Base-by-base conservation (phyloP, 1,140 invertebrate species). In the Neodiprion lecontei region DNA sequence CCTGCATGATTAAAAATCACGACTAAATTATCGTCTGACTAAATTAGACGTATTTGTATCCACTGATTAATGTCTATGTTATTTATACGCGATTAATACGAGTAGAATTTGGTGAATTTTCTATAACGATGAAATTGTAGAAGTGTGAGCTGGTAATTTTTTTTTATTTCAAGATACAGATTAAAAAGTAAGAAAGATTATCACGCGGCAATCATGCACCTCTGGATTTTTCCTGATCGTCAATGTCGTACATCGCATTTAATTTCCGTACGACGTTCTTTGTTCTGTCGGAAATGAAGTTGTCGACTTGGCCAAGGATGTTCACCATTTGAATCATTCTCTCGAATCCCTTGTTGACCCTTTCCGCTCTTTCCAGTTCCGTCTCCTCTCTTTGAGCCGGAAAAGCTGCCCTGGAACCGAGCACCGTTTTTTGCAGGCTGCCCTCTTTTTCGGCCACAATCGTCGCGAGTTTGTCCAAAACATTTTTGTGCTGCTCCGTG, bases 261-360 rank as follows among this genome's bases (percentile, higher is more conserved):
- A 86, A 73, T 71, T 81, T 85, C 69, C 76, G 79, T 23, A 87
- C 78, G 8, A 86, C 53, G 21, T 71, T 81, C 50, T 77, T 85
- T 2, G 84, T 78, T 53, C 80, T 79, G 9, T 85, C 83, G 1
- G 78, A 79, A 40, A 87, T 76, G 61, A 85, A 86, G 72, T 80
- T 79, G 50, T 87, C 82, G 47, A 87, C 72, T 76, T 85, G 82
- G 11, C 80, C 82, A 9, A 87, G 74, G n/a, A 87, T 73, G 69
- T 81, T 85, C 8, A 86, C 75, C 8, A 85, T 78, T 70, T 84
- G 78, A 66, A 87, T 81, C 70, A 86, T 79, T 72, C 78, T 84
- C 48, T 86, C 83, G 47, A 86, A 84, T 72, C 78, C 78, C 8
- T 71, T 74, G 50, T 87, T 85, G 69, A 84, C 79, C 40, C 72